Percentiles rank a stretch among this genome's conserved stretches.
Evolutionary conservation across 2,113 vertebrate genomes (phyloP).

Genomic region (Ictalurus punctatus): DNA sequence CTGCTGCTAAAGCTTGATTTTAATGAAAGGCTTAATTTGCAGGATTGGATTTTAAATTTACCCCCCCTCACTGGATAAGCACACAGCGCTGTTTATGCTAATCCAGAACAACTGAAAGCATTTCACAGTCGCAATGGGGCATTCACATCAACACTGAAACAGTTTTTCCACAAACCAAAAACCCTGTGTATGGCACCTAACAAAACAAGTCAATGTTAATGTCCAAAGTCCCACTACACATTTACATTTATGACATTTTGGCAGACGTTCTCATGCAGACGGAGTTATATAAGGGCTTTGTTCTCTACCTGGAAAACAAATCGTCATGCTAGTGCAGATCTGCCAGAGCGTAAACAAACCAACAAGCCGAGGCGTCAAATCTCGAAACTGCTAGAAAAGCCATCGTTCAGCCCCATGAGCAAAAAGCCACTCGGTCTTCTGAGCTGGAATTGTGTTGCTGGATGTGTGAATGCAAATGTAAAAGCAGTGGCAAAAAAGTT

Average conservation of each 20-base stretch:
- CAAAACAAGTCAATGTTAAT: background rate
- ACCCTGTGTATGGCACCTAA: background rate
- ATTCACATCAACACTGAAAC: background rate
- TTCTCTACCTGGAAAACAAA: background rate
- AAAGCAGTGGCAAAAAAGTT: background rate
- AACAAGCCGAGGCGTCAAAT: background rate
- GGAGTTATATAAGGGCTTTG: background rate
- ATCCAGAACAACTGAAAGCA: background rate
- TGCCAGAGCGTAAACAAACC: background rate
- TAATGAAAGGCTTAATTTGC: slow-evolving; percentile 29
- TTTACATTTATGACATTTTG: background rate
- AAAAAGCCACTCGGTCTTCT: background rate
- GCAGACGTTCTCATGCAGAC: background rate
- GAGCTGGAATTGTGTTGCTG: background rate
- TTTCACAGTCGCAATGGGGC: background rate
- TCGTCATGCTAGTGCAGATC: background rate
- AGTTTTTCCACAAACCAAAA: background rate
- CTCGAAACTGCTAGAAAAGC: background rate
- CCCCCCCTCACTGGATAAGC: background rate
- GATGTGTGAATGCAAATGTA: background rate
- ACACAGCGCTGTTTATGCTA: background rate
- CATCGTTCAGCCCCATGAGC: background rate
- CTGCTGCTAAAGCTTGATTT: slow-evolving; percentile 5
- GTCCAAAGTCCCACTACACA: background rate
- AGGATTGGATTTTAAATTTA: slow-evolving; percentile 15